Percentiles rank a stretch among this genome's conserved stretches.
Conservation (phyloP, 2,113 vertebrate genomes). For the Datnioides undecimradiatus region DNA sequence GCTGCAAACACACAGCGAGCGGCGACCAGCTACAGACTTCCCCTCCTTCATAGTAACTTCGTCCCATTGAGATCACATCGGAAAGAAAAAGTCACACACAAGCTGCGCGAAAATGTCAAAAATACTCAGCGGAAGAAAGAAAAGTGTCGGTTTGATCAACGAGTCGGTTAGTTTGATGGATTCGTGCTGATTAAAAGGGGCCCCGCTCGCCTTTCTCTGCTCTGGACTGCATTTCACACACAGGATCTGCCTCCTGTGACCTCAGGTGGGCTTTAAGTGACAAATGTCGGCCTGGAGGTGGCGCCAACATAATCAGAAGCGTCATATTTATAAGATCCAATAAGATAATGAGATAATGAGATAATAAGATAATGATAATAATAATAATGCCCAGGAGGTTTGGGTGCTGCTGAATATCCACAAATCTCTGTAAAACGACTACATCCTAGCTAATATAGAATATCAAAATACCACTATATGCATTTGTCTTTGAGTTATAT, state of each 20-base stretch:
- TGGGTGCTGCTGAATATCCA: slow-evolving; percentile 50
- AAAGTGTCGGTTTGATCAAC: background rate
- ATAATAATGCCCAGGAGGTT: slow-evolving; percentile 68
- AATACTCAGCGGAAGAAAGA: background rate
- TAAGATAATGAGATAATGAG: too few relatives aligned
- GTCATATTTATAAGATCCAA: background rate
- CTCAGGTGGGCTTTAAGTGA: background rate
- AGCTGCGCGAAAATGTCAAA: background rate
- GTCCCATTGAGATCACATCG: slow-evolving; percentile 25
- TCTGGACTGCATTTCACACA: slow-evolving; percentile 16
- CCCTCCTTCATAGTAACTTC: slow-evolving; percentile 74
- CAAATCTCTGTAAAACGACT: slow-evolving; percentile 54
- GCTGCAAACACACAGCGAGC: slow-evolving; percentile 26
- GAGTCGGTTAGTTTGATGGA: too few relatives aligned
- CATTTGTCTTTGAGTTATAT: slow-evolving; percentile 65
- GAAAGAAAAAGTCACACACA: background rate
- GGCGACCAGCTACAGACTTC: slow-evolving; percentile 44
- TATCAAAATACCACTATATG: slow-evolving; percentile 81
- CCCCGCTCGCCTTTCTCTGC: slow-evolving; percentile 3
- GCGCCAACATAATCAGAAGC: slow-evolving; percentile 21
- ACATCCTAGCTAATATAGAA: slow-evolving; percentile 54
- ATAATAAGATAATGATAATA: background rate
- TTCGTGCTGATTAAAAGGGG: slow-evolving; percentile 3
- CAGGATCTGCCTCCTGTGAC: slow-evolving; percentile 6
- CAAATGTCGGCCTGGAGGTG: slow-evolving; percentile 27